A percentile compares a stretch with the other conserved stretches of the same genome.
Evolutionary conservation across 2,797 vertebrate genomes (phyloP).

Genomic region (Phrynocephalus vlangalii): DNA sequence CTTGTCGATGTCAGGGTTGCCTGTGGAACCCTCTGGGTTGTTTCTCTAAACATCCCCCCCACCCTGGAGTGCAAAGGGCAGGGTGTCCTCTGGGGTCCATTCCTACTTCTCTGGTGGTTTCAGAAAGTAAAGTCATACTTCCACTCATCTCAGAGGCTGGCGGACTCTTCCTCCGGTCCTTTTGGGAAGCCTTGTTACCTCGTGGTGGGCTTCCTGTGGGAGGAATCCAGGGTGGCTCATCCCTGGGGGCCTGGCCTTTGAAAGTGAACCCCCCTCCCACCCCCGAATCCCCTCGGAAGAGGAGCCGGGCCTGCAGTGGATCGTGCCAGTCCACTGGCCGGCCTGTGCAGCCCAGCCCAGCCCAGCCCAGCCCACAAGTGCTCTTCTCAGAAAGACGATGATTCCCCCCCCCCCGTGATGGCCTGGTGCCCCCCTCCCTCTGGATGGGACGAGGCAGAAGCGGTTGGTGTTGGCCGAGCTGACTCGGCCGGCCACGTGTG

Average conservation of each 20-base stretch:
- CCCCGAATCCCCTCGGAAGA: background rate
- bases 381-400: slow-evolving; percentile 49
- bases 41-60: too few relatives aligned
- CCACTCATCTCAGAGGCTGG: too few relatives aligned
- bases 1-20: slow-evolving; percentile 54
- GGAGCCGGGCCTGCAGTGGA: background rate
- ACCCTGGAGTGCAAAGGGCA: too few relatives aligned
- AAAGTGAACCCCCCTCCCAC: accelerated
- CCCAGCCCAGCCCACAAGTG: slow-evolving; percentile 59
- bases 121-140: background rate
- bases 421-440: background rate
- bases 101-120: slow-evolving; percentile 47
- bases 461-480: accelerated
- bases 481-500: too few relatives aligned
- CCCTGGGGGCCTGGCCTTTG: too few relatives aligned
- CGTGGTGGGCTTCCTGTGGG: too few relatives aligned
- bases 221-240: too few relatives aligned
- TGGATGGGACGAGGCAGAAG: background rate
- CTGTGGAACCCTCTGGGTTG: background rate
- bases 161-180: too few relatives aligned
- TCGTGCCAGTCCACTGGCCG: too few relatives aligned
- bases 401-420: too few relatives aligned
- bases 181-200: too few relatives aligned
- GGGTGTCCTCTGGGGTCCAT: slow-evolving; percentile 35
- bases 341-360: slow-evolving; percentile 1